Base-by-base conservation (phyloP, 2,113 vertebrate species). In the Urocolius indicus region DNA sequence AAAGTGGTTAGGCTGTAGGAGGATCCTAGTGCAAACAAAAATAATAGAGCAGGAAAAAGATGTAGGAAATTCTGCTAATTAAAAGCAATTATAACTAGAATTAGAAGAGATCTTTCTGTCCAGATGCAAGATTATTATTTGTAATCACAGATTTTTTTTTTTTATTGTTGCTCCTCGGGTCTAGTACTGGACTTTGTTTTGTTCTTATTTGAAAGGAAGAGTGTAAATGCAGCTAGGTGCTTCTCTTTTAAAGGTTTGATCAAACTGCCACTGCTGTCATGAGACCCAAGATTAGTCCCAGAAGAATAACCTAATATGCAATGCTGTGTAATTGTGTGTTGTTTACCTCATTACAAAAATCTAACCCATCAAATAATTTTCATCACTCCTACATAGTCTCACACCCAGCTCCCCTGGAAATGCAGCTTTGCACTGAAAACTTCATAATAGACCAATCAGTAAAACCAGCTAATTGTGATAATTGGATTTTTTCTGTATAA, bases 401-500 rank as follows among this genome's bases (percentile, higher is more conserved):
- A 87, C 83, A 91, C 84, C 55, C 16, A 88, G 77, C 65, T 97
- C 74, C 94, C 90, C 84, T 94, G 86, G 85, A 97, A 96, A 92
- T 90, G 81, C 32, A 92, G 41, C 67, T 79, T 69, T 80, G 32
- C 11, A 15, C 61, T 85, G 82, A 87, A 92, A 93, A 92, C 94
- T 97, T 96, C 34, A 29, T 94, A 97, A 86, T 75, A 91, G 71
- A 73, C 89, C 58, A 85, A 90, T 97, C 94, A 96, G 88, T 86
- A 77, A 76, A 96, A 87, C 73, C 66, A 97, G 93, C 94, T 98
- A 97, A 96, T 97, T 95, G 97, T 89, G 96, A 94, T 98, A 96
- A 97, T 91, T 97, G 95, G 96, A 95, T 96, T 97, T 98, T 96
- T 95, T 93, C 27, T 87, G 61, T 94, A 63, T 94, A 96, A 97